These are phyloP conservation scores for Bolborhynchus lineola DNA, from an alignment of 2,113 vertebrate species.

Conservation along the genomic window DNA sequence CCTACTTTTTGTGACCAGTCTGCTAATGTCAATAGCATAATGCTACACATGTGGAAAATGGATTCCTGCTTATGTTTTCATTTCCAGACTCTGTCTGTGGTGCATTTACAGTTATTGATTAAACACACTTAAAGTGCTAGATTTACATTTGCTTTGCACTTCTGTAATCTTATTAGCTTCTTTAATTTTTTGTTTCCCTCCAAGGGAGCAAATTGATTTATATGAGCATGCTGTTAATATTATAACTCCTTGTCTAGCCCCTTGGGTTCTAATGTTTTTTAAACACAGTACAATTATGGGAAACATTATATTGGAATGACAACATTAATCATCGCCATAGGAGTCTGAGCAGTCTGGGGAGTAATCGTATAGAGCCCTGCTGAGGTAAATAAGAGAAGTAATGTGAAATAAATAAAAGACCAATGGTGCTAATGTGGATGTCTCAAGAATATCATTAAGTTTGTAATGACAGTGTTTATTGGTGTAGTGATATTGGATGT, in stretches of 20 bases:
- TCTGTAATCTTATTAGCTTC: constrained; percentile 38
- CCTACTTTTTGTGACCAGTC: not conserved
- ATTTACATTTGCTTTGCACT: not conserved
- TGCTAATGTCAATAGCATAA: not conserved
- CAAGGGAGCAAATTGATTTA: constrained; percentile 76
- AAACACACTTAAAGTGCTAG: not conserved
- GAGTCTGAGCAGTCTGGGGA: constrained; percentile 44
- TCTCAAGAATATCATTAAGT: constrained; percentile 72
- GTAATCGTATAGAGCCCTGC: constrained; percentile 46
- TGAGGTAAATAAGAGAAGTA: constrained; percentile 75
- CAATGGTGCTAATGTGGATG: constrained; percentile 69
- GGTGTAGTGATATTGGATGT: constrained; percentile 5
- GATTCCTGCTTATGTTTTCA: not conserved
- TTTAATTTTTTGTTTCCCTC: constrained; percentile 17
- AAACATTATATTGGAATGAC: constrained; percentile 60
- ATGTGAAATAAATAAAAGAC: constrained; percentile 78
- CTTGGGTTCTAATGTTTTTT: constrained; percentile 69
- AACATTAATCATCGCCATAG: constrained; percentile 62
- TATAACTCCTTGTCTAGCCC: constrained; percentile 66
- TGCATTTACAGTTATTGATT: constrained; percentile 17
- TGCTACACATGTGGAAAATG: not conserved
- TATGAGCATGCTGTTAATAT: constrained; percentile 65
- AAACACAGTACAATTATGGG: constrained; percentile 67
- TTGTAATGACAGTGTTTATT: constrained; percentile 49
- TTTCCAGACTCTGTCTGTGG: not conserved